phyloP scores from a whole-genome alignment of 2,797 vertebrate species.

The Notolepis coatsorum region DNA sequence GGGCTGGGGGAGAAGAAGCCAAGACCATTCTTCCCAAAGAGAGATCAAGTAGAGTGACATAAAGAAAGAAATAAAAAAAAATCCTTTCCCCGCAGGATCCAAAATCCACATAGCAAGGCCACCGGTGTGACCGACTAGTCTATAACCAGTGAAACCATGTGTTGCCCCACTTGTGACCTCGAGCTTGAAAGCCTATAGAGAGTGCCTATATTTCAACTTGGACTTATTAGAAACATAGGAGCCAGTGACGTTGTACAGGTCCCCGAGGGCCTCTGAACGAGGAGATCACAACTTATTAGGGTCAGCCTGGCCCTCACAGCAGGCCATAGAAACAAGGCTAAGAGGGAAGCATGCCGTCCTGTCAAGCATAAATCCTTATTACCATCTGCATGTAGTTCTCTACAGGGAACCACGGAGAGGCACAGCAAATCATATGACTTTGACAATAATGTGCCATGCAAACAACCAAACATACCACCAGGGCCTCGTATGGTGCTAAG shows the following conservation, averaged over 20 bases:
- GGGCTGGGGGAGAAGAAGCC: slow-evolving; percentile 1
- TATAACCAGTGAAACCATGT: slow-evolving; percentile 38
- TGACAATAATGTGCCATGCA: slow-evolving; percentile 14
- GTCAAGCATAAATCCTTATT: slow-evolving; percentile 45
- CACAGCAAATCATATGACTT: slow-evolving; percentile 46
- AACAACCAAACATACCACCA: slow-evolving; percentile 24
- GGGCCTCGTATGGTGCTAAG: slow-evolving; percentile 23
- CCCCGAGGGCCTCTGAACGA: slow-evolving; percentile 8
- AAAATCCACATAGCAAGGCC: slow-evolving; percentile 22
- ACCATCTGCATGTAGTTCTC: slow-evolving; percentile 58
- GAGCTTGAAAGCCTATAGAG: not conserved
- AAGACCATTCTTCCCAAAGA: not conserved
- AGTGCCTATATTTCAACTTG: slow-evolving; percentile 20
- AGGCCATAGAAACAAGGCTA: slow-evolving; percentile 28
- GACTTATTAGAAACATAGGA: not conserved
- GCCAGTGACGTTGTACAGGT: not conserved
- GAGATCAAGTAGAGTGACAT: not conserved
- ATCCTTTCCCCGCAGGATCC: not conserved
- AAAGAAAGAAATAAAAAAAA: not conserved
- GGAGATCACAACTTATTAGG: slow-evolving; percentile 32
- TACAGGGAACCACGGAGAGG: slow-evolving; percentile 13
- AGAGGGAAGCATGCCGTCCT: slow-evolving; percentile 31
- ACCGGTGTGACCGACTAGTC: slow-evolving; percentile 1
- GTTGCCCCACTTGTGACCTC: slow-evolving; percentile 20
- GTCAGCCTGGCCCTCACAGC: slow-evolving; percentile 16